Base-by-base conservation (phyloP, 2,797 vertebrate species). In the Neopelma chrysocephalum region DNA sequence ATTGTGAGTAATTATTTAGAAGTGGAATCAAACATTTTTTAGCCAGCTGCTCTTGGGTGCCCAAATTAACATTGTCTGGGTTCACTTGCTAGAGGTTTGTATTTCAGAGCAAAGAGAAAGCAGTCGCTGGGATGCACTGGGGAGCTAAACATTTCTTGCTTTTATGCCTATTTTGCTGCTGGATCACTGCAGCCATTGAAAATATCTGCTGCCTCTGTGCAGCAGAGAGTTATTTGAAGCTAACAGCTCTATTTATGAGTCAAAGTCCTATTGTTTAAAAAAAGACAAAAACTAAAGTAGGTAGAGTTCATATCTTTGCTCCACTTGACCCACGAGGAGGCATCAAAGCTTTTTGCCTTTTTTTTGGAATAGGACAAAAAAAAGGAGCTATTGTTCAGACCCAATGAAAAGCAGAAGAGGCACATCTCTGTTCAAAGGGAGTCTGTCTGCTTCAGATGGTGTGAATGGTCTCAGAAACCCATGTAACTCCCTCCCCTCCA, bases 331-430 rank as follows among this genome's bases (percentile, higher is more conserved):
- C 34, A 73, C 1, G 4, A 90, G 23, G 27, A 79, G 31, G 36
- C 80, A 90, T 84, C 83, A 84, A 96, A 94, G 75, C 21, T 40
- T 89, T 56, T 34, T 40, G 15, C 12, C 3, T 50, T 60, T 57
- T 57, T 58, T 53, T 53, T 53, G 29, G 53, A 92, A 73, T 7
- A 71, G 47, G 45, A 79, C 56, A 73, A 76, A 79, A 79, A 68
- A 83, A 89, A 82, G 76, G 57, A 83, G 31, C 79, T 80, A 42
- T 71, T 93, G 85, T 95, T 93, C 61, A 82, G 77, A 76, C 20
- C 53, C 43, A 75, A 90, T 86, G 80, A 94, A 93, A 96, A 94
- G 90, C 47, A 77, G 69, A 61, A 89, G 71, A 87, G 65, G 50
- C 58, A 64, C 45, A 66, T 73, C 86, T 75, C 42, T 85, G 68